Conservation (phyloP, 2,797 vertebrate genomes). For the Acanthurus tractus region DNA sequence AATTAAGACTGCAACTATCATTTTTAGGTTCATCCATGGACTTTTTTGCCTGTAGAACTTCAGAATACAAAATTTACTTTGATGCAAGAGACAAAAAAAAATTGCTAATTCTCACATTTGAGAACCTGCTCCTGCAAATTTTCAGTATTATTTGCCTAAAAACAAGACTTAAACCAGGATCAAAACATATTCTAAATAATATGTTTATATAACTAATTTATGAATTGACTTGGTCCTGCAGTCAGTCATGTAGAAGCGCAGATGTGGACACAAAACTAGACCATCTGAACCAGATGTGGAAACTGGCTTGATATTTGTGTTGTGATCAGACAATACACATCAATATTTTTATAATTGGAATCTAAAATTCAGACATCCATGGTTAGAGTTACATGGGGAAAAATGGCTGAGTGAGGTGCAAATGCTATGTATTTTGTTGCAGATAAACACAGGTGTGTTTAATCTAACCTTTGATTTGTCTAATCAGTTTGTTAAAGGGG, state of each 20-base stretch:
- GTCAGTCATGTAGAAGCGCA: neutral
- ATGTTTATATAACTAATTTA: neutral
- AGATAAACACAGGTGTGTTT: neutral
- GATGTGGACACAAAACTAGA: neutral
- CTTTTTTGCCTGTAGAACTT: neutral
- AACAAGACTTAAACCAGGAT: neutral
- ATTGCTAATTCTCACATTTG: neutral
- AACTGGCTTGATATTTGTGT: neutral
- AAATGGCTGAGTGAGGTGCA: neutral
- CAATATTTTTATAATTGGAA: too few relatives aligned
- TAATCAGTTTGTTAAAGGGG: constrained; percentile 4
- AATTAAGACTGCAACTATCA: neutral
- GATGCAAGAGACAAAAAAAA: neutral
- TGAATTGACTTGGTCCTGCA: too few relatives aligned
- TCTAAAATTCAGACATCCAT: too few relatives aligned
- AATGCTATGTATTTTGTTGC: constrained; percentile 11
- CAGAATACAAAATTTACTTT: neutral
- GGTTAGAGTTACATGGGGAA: too few relatives aligned
- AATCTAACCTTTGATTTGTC: neutral
- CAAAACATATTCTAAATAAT: neutral
- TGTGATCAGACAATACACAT: neutral
- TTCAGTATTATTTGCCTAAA: neutral
- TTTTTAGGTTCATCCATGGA: neutral
- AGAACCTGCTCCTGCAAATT: neutral
- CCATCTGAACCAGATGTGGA: neutral